phyloP scores from a whole-genome alignment of 2,113 vertebrate genomes.

The Octodon degus region DNA sequence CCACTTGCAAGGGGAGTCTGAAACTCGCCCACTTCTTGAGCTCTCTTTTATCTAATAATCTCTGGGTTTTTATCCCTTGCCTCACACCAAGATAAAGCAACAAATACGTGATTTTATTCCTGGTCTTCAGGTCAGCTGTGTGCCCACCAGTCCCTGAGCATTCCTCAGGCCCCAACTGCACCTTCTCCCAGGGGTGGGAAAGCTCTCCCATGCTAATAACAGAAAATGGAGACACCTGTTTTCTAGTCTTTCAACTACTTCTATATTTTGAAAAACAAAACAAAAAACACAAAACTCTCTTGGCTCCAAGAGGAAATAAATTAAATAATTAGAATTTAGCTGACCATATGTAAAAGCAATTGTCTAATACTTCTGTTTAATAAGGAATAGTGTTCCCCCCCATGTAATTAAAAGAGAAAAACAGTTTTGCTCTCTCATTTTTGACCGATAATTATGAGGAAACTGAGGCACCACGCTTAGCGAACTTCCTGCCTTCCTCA shows the following conservation, averaged over 20 bases:
- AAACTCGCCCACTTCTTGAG: background rate
- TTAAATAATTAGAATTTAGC: slow-evolving; percentile 6
- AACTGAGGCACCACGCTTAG: background rate
- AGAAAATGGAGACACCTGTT: slow-evolving; percentile 62
- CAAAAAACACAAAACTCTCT: background rate
- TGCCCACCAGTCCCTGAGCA: background rate
- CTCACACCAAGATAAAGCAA: slow-evolving; percentile 49
- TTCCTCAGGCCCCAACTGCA: background rate
- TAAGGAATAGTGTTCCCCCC: background rate
- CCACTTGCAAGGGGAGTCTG: background rate
- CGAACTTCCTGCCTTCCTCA: background rate
- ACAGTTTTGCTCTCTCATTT: background rate
- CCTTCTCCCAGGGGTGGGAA: slow-evolving; percentile 21
- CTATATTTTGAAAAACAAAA: slow-evolving; percentile 53
- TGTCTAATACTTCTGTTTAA: background rate
- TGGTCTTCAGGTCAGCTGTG: slow-evolving; percentile 50
- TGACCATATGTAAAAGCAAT: background rate
- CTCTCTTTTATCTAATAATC: slow-evolving; percentile 57
- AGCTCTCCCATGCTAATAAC: slow-evolving; percentile 35
- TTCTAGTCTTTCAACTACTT: slow-evolving; percentile 62
- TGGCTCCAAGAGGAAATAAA: background rate
- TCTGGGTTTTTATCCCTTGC: slow-evolving; percentile 54
- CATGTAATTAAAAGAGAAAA: background rate
- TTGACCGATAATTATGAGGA: background rate
- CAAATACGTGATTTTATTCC: slow-evolving; percentile 48